phyloP scores from a whole-genome alignment of 2,797 vertebrate genomes.

The Dallia pectoralis region DNA sequence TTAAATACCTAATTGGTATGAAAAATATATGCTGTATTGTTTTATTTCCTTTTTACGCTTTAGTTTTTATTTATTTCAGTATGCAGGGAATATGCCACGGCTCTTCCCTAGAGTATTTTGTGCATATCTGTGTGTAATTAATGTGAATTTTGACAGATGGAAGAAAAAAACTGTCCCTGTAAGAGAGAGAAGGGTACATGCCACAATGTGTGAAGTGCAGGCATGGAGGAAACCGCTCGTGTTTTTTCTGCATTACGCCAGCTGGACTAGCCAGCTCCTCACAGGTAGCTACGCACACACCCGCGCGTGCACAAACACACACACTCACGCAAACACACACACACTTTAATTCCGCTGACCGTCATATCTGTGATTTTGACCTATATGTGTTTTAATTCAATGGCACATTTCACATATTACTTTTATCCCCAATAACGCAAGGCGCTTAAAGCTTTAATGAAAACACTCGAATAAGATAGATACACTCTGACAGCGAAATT shows the following conservation, averaged over 20 bases:
- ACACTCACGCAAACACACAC: conserved; percentile 38
- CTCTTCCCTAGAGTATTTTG: conserved; percentile 74
- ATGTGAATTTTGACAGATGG: conserved; percentile 84
- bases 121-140: conserved; percentile 82
- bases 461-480: not conserved
- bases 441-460: not conserved
- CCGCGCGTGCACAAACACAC: conserved; percentile 23
- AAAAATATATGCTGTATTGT: not conserved
- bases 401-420: not conserved
- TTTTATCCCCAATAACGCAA: not conserved
- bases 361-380: conserved; percentile 27
- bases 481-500: conserved; percentile 54
- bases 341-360: conserved; percentile 51
- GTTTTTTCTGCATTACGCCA: conserved; percentile 67
- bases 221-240: conserved; percentile 70
- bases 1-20: not conserved
- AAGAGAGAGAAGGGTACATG: conserved; percentile 76
- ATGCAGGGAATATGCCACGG: conserved; percentile 69
- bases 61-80: conserved; percentile 51
- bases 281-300: conserved; percentile 61
- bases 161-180: conserved; percentile 72
- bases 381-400: conserved; percentile 45
- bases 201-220: conserved; percentile 79
- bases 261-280: conserved; percentile 71
- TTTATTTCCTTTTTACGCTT: not conserved